Percentiles rank a stretch among this genome's conserved stretches.
phyloP scores from a whole-genome alignment of 2,797 vertebrate genomes.

The Lepilemur septentrionalis region DNA sequence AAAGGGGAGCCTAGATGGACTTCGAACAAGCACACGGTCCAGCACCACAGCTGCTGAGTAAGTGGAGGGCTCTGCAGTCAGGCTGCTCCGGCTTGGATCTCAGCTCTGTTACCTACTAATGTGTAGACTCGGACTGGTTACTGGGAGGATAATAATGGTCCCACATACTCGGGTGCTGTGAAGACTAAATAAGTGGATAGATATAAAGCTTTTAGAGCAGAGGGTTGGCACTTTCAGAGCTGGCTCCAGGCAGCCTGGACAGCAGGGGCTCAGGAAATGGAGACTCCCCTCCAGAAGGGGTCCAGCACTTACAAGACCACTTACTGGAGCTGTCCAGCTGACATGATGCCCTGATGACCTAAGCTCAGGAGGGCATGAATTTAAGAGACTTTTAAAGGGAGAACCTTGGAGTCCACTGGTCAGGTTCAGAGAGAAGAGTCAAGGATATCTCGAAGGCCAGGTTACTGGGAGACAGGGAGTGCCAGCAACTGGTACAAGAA shows the following conservation, averaged over 20 bases:
- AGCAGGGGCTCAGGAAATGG: accelerated
- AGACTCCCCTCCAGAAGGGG: background rate
- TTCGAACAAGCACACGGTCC: background rate
- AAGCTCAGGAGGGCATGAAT: background rate
- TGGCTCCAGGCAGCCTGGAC: accelerated
- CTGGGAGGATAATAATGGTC: background rate
- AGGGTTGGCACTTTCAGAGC: background rate
- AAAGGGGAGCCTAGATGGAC: background rate
- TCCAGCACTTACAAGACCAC: no score
- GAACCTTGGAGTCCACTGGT: background rate
- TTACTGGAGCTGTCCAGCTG: no score
- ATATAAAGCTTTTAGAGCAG: background rate
- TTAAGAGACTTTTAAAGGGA: background rate
- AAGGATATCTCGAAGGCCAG: background rate
- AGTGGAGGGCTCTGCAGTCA: background rate
- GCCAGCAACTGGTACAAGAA: background rate
- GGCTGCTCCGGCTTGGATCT: no score
- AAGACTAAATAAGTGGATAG: background rate
- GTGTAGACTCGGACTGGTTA: background rate
- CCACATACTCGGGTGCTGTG: background rate
- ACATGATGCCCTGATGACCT: no score
- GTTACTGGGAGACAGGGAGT: background rate
- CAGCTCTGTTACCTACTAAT: no score
- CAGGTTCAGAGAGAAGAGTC: background rate
- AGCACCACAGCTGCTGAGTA: background rate